Base-by-base conservation (phyloP, 2,888 invertebrate genomes). In the Andrena trimmerana region DNA sequence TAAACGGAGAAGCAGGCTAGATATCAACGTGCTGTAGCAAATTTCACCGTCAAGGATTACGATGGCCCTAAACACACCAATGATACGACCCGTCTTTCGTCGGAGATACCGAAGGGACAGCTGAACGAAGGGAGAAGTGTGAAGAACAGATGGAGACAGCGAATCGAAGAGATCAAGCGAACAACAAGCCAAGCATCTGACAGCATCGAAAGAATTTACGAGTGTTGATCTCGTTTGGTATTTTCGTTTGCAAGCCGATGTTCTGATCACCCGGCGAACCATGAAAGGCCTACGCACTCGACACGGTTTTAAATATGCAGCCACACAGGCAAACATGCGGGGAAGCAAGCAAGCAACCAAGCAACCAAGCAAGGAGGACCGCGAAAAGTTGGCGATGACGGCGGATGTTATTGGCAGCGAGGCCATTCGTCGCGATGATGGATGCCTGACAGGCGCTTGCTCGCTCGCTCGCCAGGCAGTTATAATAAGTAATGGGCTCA, bases 401-500 rank as follows among this genome's bases (percentile, higher is more conserved):
- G 93, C 93, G 93, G 93, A 93, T 93, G 94, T 94, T 94, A 94
- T 94, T 94, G 94, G 93, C 93, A 94, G 93, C 90, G 91, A 86
- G 91, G 91, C 94, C 93, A 94, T 94, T 94, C 93, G 93, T 94
- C 92, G 92, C 92, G 90, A 93, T 94, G 94, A 94, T 94, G 93
- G 93, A 94, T 94, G 94, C 91, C 84, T 94, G 94, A 94, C 93
- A 90, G 92, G 92, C 92, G 92, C 92, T 89, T 88, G 89, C 86
- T 90, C 84, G 87, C 89, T 92, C 88, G 90, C 93, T 92, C 91
- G 92, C 92, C 91, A 90, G 91, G 93, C 93, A 93, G 93, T 94
- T 94, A 94, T 94, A 93, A 93, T 93, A 93, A 94, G 93, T 94
- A 94, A 94, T 93, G 94, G 94, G 92, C 93, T 93, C 92, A 91